phyloP scores from a whole-genome alignment of 2,888 invertebrate species.

The Agonopterix alstromeriana region DNA sequence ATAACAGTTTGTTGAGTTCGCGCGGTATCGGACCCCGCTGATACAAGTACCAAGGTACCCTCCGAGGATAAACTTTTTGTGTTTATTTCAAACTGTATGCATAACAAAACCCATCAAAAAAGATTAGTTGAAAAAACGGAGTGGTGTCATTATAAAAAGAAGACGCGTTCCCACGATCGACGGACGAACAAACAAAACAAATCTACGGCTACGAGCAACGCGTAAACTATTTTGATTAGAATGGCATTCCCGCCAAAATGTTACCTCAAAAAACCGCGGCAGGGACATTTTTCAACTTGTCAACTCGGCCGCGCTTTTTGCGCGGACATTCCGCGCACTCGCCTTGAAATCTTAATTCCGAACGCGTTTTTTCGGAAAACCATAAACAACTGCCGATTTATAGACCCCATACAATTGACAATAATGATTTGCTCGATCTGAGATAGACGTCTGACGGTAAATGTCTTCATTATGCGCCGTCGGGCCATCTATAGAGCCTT shows the following conservation, averaged over 20 bases:
- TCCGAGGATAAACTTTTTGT: slow-evolving; percentile 1
- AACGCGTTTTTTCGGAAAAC: slow-evolving; percentile 38
- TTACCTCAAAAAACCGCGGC: slow-evolving; percentile 48
- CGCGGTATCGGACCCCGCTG: slow-evolving; percentile 12
- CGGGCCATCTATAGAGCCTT: slow-evolving; percentile 9
- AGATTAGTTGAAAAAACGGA: slow-evolving; percentile 12
- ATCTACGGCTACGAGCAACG: slow-evolving; percentile 33
- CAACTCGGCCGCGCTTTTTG: slow-evolving; percentile 59
- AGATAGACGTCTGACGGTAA: slow-evolving; percentile 34
- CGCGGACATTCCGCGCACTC: slow-evolving; percentile 47
- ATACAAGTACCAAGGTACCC: background rate
- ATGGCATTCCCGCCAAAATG: slow-evolving; percentile 65
- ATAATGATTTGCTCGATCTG: slow-evolving; percentile 43
- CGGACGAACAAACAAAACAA: slow-evolving; percentile 31
- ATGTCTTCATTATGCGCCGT: slow-evolving; percentile 53
- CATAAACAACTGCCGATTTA: slow-evolving; percentile 50
- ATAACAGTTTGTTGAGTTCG: slow-evolving; percentile 50
- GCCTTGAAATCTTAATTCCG: slow-evolving; percentile 70
- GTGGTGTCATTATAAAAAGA: slow-evolving; percentile 35
- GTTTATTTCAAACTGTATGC: slow-evolving; percentile 6
- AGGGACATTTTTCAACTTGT: slow-evolving; percentile 68
- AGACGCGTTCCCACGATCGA: slow-evolving; percentile 49
- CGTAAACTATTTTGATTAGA: slow-evolving; percentile 77
- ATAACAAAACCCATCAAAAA: slow-evolving; percentile 1
- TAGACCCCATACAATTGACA: slow-evolving; percentile 44